These are phyloP conservation scores for Druon quercuslanigerum DNA, from an alignment of 1,140 invertebrate species.

Conservation along the genomic window DNA sequence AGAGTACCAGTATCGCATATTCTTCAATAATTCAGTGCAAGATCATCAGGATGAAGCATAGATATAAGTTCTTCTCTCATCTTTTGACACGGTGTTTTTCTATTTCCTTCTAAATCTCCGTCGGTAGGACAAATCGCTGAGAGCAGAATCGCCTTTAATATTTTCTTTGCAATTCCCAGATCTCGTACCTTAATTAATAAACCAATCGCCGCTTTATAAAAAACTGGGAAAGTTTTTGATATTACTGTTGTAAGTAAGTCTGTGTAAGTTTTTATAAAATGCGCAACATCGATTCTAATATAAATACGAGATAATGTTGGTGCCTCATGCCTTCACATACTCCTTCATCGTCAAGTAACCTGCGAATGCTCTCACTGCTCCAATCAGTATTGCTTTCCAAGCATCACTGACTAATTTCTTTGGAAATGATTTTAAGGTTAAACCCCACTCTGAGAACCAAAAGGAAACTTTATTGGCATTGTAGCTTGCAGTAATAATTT, in stretches of 20 bases:
- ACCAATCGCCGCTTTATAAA: slow-evolving; percentile 34
- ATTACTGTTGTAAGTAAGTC: background rate
- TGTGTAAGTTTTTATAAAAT: background rate
- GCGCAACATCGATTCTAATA: too few relatives aligned
- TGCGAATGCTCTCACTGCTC: too few relatives aligned
- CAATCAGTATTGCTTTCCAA: slow-evolving; percentile 33
- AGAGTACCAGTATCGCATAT: slow-evolving; percentile 32
- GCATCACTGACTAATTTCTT: slow-evolving; percentile 36
- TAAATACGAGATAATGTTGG: too few relatives aligned
- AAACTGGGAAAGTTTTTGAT: background rate
- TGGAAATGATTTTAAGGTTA: slow-evolving; percentile 1
- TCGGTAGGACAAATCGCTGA: background rate
- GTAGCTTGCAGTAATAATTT: slow-evolving; percentile 32
- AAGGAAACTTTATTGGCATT: background rate
- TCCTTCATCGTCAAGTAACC: background rate
- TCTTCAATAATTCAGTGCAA: slow-evolving; percentile 10
- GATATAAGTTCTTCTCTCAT: background rate
- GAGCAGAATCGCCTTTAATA: background rate
- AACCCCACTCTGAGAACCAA: slow-evolving; percentile 30
- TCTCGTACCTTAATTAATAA: slow-evolving; percentile 7
- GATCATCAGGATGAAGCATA: background rate
- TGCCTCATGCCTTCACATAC: background rate
- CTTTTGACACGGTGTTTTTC: too few relatives aligned
- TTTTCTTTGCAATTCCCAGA: background rate
- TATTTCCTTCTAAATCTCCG: background rate